Evolutionary conservation across 2,113 vertebrate genomes (phyloP).

Genomic region (Gambusia affinis): DNA sequence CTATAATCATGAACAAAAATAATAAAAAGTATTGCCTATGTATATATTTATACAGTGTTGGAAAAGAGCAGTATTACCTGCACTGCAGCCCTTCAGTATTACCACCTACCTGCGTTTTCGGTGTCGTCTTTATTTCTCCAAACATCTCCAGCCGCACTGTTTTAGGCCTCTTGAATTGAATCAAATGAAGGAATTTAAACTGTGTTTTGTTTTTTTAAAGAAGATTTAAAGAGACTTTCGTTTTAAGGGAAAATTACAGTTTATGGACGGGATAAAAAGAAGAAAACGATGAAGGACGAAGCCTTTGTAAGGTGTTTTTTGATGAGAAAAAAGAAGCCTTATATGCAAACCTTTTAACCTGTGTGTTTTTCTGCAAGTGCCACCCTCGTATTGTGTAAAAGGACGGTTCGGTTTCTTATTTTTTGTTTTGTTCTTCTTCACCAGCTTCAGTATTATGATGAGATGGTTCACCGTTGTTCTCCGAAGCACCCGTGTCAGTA

Average conservation of each 20-base stretch:
- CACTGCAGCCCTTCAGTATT: slow-evolving; percentile 94
- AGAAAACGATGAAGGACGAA: slow-evolving; percentile 81
- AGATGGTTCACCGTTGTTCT: slow-evolving; percentile 93
- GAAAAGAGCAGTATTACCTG: slow-evolving; percentile 84
- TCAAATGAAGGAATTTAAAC: slow-evolving; percentile 70
- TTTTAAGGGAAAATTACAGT: slow-evolving; percentile 90
- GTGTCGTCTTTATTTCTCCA: slow-evolving; percentile 85
- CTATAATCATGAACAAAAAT: slow-evolving; percentile 99
- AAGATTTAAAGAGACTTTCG: slow-evolving; percentile 93
- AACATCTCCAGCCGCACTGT: slow-evolving; percentile 94
- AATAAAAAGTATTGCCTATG: slow-evolving; percentile 99
- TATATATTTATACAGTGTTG: slow-evolving; percentile 99
- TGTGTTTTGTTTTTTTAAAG: slow-evolving; percentile 77
- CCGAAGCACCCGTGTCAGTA: slow-evolving; percentile 99
- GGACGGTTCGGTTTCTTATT: slow-evolving; percentile 77
- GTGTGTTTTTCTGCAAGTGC: slow-evolving; percentile 99
- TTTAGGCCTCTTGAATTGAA: slow-evolving; percentile 89
- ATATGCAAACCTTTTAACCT: slow-evolving; percentile 99
- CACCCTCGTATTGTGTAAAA: slow-evolving; percentile 98
- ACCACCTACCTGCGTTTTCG: slow-evolving; percentile 78
- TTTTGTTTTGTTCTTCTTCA: slow-evolving; percentile 74
- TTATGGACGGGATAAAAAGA: slow-evolving; percentile 61
- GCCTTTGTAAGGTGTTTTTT: slow-evolving; percentile 99
- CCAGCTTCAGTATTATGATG: slow-evolving; percentile 97
- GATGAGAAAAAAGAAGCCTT: slow-evolving; percentile 90